Conservation (phyloP, 2,113 vertebrate species). For the Scopus umbretta region DNA sequence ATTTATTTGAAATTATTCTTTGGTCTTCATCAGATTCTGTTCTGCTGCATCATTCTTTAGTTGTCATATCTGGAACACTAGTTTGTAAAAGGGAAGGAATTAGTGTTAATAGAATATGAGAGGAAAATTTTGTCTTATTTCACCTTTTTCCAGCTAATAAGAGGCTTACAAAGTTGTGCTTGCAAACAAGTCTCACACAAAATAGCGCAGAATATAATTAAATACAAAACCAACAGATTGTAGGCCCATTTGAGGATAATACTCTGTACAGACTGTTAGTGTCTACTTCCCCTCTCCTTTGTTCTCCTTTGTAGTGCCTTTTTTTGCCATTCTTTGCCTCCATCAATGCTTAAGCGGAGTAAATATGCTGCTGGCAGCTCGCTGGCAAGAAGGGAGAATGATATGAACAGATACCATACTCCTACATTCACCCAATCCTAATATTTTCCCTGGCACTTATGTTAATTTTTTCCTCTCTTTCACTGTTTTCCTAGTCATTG, state of each 20-base stretch:
- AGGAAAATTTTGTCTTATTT: not conserved
- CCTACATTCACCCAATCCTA: not conserved
- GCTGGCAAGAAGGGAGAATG: not conserved
- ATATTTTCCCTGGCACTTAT: not conserved
- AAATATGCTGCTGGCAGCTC: slow-evolving; percentile 12
- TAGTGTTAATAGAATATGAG: not conserved
- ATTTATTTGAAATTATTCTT: not conserved
- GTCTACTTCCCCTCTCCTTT: not conserved
- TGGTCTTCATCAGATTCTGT: not conserved
- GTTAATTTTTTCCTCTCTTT: not conserved
- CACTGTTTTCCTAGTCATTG: not conserved
- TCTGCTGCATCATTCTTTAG: not conserved
- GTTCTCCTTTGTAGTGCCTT: not conserved
- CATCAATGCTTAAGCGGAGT: not conserved
- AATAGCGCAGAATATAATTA: not conserved
- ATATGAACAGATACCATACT: not conserved
- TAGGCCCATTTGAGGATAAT: not conserved
- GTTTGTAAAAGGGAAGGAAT: not conserved
- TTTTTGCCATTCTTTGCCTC: slow-evolving; percentile 7
- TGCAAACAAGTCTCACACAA: not conserved
- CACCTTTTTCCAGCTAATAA: not conserved
- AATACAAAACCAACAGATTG: not conserved
- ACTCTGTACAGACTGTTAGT: not conserved
- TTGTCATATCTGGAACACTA: not conserved
- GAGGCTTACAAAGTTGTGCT: not conserved